Percentiles rank a stretch among this genome's conserved stretches.
phyloP scores from a whole-genome alignment of 2,113 vertebrate genomes.

The Gopherus evgoodei region DNA sequence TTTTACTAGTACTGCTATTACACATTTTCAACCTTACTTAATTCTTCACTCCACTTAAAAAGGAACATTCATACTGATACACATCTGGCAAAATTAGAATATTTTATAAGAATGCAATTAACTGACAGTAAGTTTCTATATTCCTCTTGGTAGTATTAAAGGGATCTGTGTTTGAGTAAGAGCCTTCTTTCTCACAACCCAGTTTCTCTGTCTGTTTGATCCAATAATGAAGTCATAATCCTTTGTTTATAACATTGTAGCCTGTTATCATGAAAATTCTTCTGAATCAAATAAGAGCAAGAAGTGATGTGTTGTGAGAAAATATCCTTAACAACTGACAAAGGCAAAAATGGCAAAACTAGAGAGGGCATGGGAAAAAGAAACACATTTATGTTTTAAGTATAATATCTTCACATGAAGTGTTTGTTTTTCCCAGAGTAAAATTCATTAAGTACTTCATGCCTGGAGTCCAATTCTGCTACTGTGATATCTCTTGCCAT shows the following conservation, averaged over 20 bases:
- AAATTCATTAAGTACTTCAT: neutral
- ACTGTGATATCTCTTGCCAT: neutral
- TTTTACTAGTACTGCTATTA: neutral
- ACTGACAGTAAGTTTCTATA: neutral
- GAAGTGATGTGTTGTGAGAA: neutral
- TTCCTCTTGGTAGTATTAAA: neutral
- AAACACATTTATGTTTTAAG: neutral
- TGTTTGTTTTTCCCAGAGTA: neutral
- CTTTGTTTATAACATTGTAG: neutral
- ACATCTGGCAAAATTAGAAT: neutral
- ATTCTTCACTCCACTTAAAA: neutral
- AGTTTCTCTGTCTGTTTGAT: neutral
- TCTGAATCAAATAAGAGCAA: neutral
- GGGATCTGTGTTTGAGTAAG: neutral
- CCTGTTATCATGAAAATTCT: neutral
- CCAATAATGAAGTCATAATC: neutral
- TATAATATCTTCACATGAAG: neutral
- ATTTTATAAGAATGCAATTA: neutral
- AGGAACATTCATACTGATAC: neutral
- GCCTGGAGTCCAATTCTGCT: neutral
- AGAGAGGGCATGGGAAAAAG: accelerated
- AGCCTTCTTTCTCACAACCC: neutral
- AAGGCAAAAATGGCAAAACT: neutral
- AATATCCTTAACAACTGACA: neutral
- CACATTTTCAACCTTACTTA: neutral